Base-by-base conservation (phyloP, 2,888 invertebrate species). In the Pseudoips prasinana region DNA sequence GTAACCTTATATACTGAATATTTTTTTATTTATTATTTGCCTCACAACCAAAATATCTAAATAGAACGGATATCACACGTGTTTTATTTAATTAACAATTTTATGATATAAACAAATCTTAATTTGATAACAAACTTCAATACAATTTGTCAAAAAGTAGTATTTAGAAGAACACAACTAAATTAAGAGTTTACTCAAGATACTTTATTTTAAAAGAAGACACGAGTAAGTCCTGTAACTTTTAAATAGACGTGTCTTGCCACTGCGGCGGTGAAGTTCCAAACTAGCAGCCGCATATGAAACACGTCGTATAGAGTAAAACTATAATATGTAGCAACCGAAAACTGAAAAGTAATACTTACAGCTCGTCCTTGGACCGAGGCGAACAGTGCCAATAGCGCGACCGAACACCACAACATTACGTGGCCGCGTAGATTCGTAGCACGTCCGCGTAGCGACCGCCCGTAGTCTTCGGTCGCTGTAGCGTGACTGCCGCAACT, bases 341-440 rank as follows among this genome's bases (percentile, higher is more conserved):
- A 20, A 3, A 55, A 45, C 37, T 50, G 41, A 51, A 58, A 68
- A 65, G 54, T 67, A 45, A 60, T 64, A 59, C 85, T 83, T 78
- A 88, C 87, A 80, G 87, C 87, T 58, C 87, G 85, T 79, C 86
- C 85, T 80, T 88, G 84, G 62, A 65, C 83, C 37, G 82, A 67
- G 46, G 84, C 83, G 61, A 81, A 66, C 56, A 86, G 61, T 47
- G 83, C 82, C 70, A 87, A 71, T 51, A 85, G 64, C 66, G 59
- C 71, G 53, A 85, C 56, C 52, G 77, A 68, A 56, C 64, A 69
- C 70, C 67, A 70, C 71, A 80, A 84, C 87, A 86, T 85, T 70
- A 67, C 79, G 81, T 72, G 62, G 71, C 58, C 40, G 46, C 61
- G 67, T 63, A 55, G 62, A 37, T 47, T 47, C 64, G 72, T 70